Conservation (phyloP, 2,113 vertebrate genomes). For the Echinops telfairi region DNA sequence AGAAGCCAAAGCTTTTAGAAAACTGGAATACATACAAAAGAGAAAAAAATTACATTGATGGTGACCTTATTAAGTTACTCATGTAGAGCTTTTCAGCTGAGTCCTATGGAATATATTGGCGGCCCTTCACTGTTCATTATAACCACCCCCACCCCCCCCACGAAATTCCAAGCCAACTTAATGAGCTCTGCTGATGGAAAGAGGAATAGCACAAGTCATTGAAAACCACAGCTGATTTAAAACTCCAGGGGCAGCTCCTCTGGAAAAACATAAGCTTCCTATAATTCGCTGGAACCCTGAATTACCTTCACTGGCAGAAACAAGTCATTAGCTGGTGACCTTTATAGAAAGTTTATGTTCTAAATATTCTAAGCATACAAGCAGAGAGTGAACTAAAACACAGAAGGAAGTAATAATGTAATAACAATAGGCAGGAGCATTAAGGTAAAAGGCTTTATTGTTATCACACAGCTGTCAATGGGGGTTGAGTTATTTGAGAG, state of each 20-base stretch:
- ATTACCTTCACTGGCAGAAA: constrained; percentile 47
- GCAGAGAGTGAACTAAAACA: constrained; percentile 48
- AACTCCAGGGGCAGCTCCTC: constrained; percentile 36
- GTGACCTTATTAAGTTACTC: constrained; percentile 63
- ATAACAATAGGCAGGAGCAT: constrained; percentile 36
- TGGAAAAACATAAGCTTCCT: constrained; percentile 45
- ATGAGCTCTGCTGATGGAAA: constrained; percentile 61
- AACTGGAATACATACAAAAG: constrained; percentile 49
- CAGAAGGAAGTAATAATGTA: constrained; percentile 49
- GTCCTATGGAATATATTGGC: constrained; percentile 47
- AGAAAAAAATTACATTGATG: constrained; percentile 54
- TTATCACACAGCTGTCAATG: background rate
- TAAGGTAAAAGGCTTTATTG: constrained; percentile 30
- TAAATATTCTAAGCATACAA: constrained; percentile 45
- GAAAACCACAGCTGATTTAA: constrained; percentile 66
- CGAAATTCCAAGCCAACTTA: constrained; percentile 46
- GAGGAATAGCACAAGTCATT: constrained; percentile 69
- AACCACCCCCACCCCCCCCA: background rate
- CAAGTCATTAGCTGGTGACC: background rate
- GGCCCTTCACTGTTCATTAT: constrained; percentile 36
- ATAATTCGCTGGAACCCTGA: constrained; percentile 13
- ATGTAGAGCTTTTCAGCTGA: constrained; percentile 61
- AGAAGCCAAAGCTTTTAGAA: constrained; percentile 62
- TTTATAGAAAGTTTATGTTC: constrained; percentile 50
- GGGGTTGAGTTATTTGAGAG: background rate